A percentile compares a stretch with the other conserved stretches of the same genome.
These are phyloP conservation scores for Macquaria australasica DNA, from an alignment of 2,113 vertebrate genomes.

Conservation along the genomic window DNA sequence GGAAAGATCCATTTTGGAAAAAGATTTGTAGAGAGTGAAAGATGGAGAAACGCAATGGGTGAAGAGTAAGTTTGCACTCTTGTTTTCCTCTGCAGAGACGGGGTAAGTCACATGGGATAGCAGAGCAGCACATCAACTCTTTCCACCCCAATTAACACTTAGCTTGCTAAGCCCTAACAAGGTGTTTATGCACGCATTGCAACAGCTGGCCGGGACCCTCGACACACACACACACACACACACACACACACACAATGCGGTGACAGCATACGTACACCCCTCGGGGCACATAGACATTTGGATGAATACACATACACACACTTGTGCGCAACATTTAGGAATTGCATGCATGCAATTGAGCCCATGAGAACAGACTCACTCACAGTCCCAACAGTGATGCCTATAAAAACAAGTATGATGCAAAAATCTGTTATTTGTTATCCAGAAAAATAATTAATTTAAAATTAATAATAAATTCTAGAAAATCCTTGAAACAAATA, in stretches of 20 bases:
- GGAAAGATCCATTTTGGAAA: constrained; percentile 2
- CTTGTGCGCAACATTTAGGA: constrained; percentile 31
- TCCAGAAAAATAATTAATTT: neutral
- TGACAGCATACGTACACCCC: constrained; percentile 46
- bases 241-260: constrained; percentile 14
- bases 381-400: neutral
- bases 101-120: constrained; percentile 56
- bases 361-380: neutral
- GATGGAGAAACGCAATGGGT: neutral
- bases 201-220: constrained; percentile 74
- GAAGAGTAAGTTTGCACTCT: constrained; percentile 24
- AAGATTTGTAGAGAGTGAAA: neutral
- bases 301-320: constrained; percentile 52
- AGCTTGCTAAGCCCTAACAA: constrained; percentile 77
- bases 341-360: constrained; percentile 21
- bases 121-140: constrained; percentile 62
- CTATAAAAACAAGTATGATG: neutral
- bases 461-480: neutral
- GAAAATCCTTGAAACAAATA: constrained; percentile 4
- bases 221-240: constrained; percentile 36
- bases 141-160: constrained; percentile 82
- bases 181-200: constrained; percentile 76
- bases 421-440: neutral
- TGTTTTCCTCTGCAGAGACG: constrained; percentile 44
- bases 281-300: constrained; percentile 54